These are phyloP conservation scores for Cataglyphis rosenhaueri DNA, from an alignment of 2,888 invertebrate genomes.

Conservation along the genomic window DNA sequence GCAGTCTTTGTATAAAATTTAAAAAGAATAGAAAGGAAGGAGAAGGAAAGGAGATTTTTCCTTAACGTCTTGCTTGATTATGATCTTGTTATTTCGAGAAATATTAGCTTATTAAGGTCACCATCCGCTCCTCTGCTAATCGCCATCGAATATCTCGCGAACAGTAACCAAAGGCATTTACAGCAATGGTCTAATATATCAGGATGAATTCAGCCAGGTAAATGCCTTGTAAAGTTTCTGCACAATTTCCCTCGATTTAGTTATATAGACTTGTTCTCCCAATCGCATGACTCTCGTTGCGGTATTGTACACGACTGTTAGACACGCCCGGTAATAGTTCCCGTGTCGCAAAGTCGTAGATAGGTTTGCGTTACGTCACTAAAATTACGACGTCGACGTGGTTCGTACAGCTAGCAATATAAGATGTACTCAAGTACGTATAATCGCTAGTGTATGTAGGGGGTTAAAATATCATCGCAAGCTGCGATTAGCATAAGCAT, in stretches of 20 bases:
- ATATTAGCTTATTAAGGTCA: slow-evolving; percentile 13
- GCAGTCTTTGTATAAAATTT: neutral
- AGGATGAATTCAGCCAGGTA: slow-evolving; percentile 49
- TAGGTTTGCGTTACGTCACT: slow-evolving; percentile 48
- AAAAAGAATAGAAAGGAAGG: neutral
- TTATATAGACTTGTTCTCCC: slow-evolving; percentile 49
- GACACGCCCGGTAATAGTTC: slow-evolving; percentile 45
- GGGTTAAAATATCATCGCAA: neutral
- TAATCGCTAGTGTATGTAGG: neutral
- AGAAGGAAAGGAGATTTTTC: neutral
- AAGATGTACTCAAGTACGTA: slow-evolving; percentile 12
- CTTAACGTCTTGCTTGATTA: slow-evolving; percentile 6
- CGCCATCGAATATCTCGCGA: slow-evolving; percentile 60
- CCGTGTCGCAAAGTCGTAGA: slow-evolving; percentile 56
- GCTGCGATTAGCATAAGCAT: neutral
- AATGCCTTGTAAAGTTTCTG: slow-evolving; percentile 64
- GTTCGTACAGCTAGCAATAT: slow-evolving; percentile 16
- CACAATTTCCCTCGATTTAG: slow-evolving; percentile 56
- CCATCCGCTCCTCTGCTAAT: slow-evolving; percentile 7
- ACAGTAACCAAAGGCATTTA: slow-evolving; percentile 1
- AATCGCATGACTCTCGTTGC: slow-evolving; percentile 50
- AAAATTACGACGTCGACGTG: slow-evolving; percentile 48
- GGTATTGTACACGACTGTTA: slow-evolving; percentile 38
- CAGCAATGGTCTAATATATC: slow-evolving; percentile 29
- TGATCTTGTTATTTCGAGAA: neutral